These are phyloP conservation scores for Anolis carolinensis DNA, from an alignment of 2,113 vertebrate genomes.

Conservation along the genomic window DNA sequence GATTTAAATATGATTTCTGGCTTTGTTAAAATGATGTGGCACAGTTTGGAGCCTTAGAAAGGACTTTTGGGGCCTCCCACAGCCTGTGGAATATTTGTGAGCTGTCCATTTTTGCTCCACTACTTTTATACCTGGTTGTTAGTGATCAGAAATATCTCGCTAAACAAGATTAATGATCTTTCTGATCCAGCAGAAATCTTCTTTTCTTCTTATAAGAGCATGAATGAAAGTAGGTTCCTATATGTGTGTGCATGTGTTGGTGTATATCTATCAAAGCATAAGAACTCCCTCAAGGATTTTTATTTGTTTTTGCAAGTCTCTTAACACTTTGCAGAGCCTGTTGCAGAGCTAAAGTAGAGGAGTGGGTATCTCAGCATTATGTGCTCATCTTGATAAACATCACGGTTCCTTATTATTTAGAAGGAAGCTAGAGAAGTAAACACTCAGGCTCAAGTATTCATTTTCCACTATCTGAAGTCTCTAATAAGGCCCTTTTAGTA, in stretches of 20 bases:
- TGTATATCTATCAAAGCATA: neutral
- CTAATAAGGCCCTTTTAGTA: constrained; percentile 15
- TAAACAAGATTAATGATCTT: neutral
- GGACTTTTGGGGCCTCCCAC: too few species aligned
- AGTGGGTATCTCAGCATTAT: neutral
- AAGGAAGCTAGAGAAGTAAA: constrained; percentile 43
- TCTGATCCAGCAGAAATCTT: neutral
- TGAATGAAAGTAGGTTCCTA: neutral
- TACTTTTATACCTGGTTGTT: neutral
- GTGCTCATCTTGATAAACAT: constrained; percentile 33
- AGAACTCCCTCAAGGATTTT: neutral
- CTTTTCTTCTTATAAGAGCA: neutral
- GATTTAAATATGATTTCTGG: too few species aligned
- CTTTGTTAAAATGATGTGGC: too few species aligned
- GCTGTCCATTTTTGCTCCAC: too few species aligned
- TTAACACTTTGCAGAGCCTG: neutral
- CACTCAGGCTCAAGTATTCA: constrained; percentile 28
- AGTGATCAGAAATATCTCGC: neutral
- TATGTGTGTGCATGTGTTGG: neutral
- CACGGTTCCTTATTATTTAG: neutral
- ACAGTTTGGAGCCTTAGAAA: too few species aligned
- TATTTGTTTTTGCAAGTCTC: neutral
- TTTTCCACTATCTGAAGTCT: neutral
- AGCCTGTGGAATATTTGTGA: too few species aligned
- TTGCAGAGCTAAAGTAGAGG: neutral